Percentiles rank a stretch among this genome's conserved stretches.
phyloP scores from a whole-genome alignment of 2,888 invertebrate species.

The Elmis aenea region DNA sequence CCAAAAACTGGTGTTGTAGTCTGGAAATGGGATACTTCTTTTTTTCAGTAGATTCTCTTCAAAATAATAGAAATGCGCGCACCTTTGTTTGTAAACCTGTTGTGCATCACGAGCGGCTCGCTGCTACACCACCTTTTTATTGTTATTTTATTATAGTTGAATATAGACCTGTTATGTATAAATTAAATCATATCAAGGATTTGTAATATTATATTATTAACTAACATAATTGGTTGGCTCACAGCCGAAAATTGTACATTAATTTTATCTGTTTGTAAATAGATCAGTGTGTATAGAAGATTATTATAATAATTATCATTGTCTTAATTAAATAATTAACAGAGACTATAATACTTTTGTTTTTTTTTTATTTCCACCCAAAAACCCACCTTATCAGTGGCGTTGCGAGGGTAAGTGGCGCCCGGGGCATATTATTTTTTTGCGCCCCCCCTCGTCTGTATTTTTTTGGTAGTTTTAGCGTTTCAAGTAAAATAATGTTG shows the following conservation, averaged over 20 bases:
- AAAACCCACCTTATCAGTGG: no score
- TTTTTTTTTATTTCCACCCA: slow-evolving; percentile 23
- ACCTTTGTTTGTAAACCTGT: slow-evolving; percentile 35
- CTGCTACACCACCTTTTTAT: slow-evolving; percentile 30
- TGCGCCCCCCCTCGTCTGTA: no score
- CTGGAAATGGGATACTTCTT: slow-evolving; percentile 32
- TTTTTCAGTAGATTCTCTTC: slow-evolving; percentile 26
- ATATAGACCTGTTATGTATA: slow-evolving; percentile 45
- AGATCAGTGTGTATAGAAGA: slow-evolving; percentile 50
- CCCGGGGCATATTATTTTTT: no score
- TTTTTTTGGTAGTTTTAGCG: no score
- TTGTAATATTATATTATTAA: slow-evolving; percentile 40
- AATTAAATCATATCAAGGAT: slow-evolving; percentile 46
- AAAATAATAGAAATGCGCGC: slow-evolving; percentile 28
- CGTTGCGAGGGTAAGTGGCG: no score
- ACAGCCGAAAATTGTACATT: slow-evolving; percentile 43
- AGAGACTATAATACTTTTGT: slow-evolving; percentile 39
- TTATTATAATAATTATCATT: slow-evolving; percentile 49
- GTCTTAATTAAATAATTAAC: slow-evolving; percentile 51
- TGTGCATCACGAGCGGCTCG: slow-evolving; percentile 26
- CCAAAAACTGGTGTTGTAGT: slow-evolving; percentile 34
- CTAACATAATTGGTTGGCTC: slow-evolving; percentile 39
- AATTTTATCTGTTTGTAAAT: slow-evolving; percentile 50
- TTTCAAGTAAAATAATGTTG: no score
- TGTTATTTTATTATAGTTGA: slow-evolving; percentile 36